Evolutionary conservation across 1,140 invertebrate genomes (phyloP).

Genomic region (Drosophila nasuta): DNA sequence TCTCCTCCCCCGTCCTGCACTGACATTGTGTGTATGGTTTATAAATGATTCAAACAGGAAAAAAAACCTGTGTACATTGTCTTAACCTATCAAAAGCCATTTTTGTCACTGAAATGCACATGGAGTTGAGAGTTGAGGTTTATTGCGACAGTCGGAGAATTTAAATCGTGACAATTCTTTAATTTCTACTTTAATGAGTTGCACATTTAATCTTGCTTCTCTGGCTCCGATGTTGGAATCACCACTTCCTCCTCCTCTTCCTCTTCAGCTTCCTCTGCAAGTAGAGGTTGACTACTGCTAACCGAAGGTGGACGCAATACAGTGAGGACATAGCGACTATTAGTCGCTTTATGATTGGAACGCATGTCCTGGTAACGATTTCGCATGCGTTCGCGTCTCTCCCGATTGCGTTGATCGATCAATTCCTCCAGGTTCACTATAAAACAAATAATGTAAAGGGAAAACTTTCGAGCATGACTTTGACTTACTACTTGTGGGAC

Average conservation of each 20-base stretch:
- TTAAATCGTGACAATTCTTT: slow-evolving; percentile 11
- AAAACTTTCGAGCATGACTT: neutral
- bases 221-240: slow-evolving; percentile 11
- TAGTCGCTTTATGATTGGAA: slow-evolving; percentile 24
- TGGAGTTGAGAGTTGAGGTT: slow-evolving; percentile 23
- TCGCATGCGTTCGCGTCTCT: slow-evolving; percentile 60
- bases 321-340: slow-evolving; percentile 52
- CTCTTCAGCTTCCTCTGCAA: neutral
- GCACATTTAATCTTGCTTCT: slow-evolving; percentile 29
- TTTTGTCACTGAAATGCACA: slow-evolving; percentile 57
- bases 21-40: slow-evolving; percentile 42
- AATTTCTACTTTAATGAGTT: too few species aligned
- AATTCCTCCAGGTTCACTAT: slow-evolving; percentile 63
- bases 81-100: slow-evolving; percentile 68
- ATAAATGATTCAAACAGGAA: slow-evolving; percentile 55
- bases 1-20: slow-evolving; percentile 14
- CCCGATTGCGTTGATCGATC: slow-evolving; percentile 59
- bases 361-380: slow-evolving; percentile 59
- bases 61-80: slow-evolving; percentile 58
- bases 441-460: too few species aligned
- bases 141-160: slow-evolving; percentile 2
- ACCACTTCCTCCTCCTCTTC: slow-evolving; percentile 17
- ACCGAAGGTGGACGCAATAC: slow-evolving; percentile 56
- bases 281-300: neutral
- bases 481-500: slow-evolving; percentile 28